Evolutionary conservation across 2,888 invertebrate species (phyloP).

Genomic region (Drosophila recens): DNA sequence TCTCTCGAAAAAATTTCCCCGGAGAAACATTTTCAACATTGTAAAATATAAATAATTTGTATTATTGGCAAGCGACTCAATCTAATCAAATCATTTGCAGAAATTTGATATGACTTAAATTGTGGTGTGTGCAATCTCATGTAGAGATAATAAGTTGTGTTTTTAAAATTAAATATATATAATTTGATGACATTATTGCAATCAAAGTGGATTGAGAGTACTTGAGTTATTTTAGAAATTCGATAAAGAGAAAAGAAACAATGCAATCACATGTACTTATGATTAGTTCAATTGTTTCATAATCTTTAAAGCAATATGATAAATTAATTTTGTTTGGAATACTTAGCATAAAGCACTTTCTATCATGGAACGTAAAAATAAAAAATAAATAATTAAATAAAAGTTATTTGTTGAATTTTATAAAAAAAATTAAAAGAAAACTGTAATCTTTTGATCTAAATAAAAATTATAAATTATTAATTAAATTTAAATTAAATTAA

Average conservation of each 20-base stretch:
- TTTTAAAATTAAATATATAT: not conserved
- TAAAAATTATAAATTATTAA: too few species aligned
- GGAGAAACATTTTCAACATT: not conserved
- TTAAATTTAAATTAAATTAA: too few species aligned
- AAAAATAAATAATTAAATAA: too few species aligned
- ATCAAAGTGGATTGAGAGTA: not conserved
- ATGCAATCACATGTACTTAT: not conserved
- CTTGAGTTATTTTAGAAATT: not conserved
- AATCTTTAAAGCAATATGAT: not conserved
- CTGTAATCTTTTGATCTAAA: too few species aligned
- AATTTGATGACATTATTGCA: slow-evolving; percentile 1
- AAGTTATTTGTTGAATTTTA: too few species aligned
- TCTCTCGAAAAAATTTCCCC: not conserved
- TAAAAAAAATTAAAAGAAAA: too few species aligned
- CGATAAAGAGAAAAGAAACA: not conserved
- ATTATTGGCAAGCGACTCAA: not conserved
- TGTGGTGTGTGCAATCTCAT: slow-evolving; percentile 5
- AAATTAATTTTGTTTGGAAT: too few species aligned
- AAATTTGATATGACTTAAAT: not conserved
- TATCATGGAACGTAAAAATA: too few species aligned
- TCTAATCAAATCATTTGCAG: slow-evolving; percentile 11
- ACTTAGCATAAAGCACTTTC: too few species aligned
- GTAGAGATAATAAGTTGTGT: slow-evolving; percentile 4
- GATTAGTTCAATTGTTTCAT: not conserved
- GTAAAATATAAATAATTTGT: not conserved